These are phyloP conservation scores for Craniophora ligustri DNA, from an alignment of 2,888 invertebrate genomes.

Conservation along the genomic window DNA sequence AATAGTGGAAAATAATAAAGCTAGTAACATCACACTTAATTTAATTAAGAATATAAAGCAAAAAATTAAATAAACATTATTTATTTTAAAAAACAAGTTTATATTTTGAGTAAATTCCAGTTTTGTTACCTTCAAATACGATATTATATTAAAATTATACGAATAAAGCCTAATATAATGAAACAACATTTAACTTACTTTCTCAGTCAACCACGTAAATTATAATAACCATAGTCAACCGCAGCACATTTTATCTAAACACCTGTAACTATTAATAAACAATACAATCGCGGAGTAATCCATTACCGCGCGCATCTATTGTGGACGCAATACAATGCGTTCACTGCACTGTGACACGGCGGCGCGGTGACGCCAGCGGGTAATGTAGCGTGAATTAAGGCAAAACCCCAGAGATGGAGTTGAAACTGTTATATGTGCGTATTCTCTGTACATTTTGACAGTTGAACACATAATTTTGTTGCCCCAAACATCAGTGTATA, in stretches of 20 bases:
- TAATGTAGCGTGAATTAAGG: conserved; percentile 62
- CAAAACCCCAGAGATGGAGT: conserved; percentile 42
- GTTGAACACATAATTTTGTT: not conserved
- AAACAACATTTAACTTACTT: too few species aligned
- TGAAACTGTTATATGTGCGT: conserved; percentile 31
- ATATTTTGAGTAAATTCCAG: too few species aligned
- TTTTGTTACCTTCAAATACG: too few species aligned
- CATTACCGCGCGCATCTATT: conserved; percentile 58
- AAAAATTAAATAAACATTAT: too few species aligned
- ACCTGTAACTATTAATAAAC: conserved; percentile 45
- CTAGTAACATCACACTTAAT: too few species aligned
- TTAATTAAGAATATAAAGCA: too few species aligned
- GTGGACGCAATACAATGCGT: conserved; percentile 61
- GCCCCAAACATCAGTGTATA: too few species aligned
- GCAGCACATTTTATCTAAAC: conserved; percentile 10
- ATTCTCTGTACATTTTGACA: not conserved
- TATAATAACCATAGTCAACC: not conserved
- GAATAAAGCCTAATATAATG: too few species aligned
- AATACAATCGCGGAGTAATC: conserved; percentile 58
- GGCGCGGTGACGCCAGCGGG: conserved; percentile 45
- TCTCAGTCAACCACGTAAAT: too few species aligned
- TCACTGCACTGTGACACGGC: conserved; percentile 60
- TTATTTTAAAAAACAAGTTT: too few species aligned
- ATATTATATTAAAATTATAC: too few species aligned
- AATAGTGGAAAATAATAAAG: too few species aligned